These are phyloP conservation scores for Dipodomys stephensi DNA, from an alignment of 2,113 vertebrate species.

Conservation along the genomic window DNA sequence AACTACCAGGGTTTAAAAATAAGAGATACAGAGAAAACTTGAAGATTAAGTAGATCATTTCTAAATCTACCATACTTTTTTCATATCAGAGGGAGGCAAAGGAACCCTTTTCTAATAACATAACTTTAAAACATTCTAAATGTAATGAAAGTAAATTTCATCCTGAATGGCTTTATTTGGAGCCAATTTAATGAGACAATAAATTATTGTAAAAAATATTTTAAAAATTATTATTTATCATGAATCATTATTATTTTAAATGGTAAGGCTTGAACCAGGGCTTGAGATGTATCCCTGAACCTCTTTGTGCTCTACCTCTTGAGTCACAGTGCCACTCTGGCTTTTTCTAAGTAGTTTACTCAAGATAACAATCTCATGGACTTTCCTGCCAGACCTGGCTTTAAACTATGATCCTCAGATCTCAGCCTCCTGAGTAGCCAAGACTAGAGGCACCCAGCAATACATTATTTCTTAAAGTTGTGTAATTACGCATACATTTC, in stretches of 20 bases:
- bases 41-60: conserved; percentile 18
- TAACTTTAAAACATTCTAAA: conserved; percentile 29
- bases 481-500: conserved; percentile 16
- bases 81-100: neutral
- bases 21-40: neutral
- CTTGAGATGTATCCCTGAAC: too few species aligned
- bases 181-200: neutral
- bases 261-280: too few species aligned
- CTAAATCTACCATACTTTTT: conserved; percentile 22
- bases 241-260: too few species aligned
- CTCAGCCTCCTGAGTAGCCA: too few species aligned
- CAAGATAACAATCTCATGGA: too few species aligned
- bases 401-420: too few species aligned
- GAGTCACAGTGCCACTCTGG: too few species aligned
- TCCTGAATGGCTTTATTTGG: neutral
- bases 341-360: too few species aligned
- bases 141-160: conserved; percentile 44
- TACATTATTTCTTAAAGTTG: conserved; percentile 34
- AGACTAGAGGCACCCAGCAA: neutral
- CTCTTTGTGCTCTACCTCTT: too few species aligned
- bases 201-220: neutral
- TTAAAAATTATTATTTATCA: too few species aligned
- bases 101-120: neutral
- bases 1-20: neutral
- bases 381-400: too few species aligned